A percentile compares a stretch with the other conserved stretches of the same genome.
Evolutionary conservation across 2,797 vertebrate genomes (phyloP).

Genomic region (Myotis vivesi): DNA sequence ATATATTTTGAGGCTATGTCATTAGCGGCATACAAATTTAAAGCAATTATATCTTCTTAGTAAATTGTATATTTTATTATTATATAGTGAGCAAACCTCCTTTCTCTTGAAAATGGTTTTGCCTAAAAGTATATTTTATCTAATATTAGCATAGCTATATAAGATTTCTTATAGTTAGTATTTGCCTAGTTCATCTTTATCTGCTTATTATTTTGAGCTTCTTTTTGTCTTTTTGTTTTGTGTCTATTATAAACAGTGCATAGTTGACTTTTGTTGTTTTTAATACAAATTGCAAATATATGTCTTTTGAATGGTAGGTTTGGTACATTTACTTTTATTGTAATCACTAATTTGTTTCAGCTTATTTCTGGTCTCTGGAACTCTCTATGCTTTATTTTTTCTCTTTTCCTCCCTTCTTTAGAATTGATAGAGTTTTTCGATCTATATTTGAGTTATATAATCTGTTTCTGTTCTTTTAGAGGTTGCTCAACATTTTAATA

Average conservation of each 20-base stretch:
- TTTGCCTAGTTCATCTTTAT: slow-evolving; percentile 31
- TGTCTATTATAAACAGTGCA: not conserved
- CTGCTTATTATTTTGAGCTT: slow-evolving; percentile 40
- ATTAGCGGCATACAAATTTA: not conserved
- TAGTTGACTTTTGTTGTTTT: slow-evolving; percentile 23
- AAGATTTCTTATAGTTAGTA: not conserved
- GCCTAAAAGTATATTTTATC: not conserved
- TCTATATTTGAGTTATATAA: slow-evolving; percentile 8
- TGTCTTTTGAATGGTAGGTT: slow-evolving; percentile 28
- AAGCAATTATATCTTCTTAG: slow-evolving; percentile 32
- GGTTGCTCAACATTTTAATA: slow-evolving; percentile 27
- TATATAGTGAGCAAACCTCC: not conserved
- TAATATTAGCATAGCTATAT: slow-evolving; percentile 9
- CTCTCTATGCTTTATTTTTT: slow-evolving; percentile 25
- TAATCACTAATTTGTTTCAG: slow-evolving; percentile 1
- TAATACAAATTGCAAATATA: slow-evolving; percentile 28
- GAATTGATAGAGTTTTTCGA: slow-evolving; percentile 29
- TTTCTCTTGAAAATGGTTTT: not conserved
- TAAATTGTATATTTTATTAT: not conserved
- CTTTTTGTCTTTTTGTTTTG: slow-evolving; percentile 32
- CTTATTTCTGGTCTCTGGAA: slow-evolving; percentile 32
- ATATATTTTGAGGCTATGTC: slow-evolving; percentile 1
- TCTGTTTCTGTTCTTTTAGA: slow-evolving; percentile 20
- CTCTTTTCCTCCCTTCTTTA: slow-evolving; percentile 2
- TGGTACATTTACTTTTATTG: not conserved